A percentile compares a stretch with the other conserved stretches of the same genome.
Conservation (phyloP, 2,113 vertebrate species). For the Motacilla alba region DNA sequence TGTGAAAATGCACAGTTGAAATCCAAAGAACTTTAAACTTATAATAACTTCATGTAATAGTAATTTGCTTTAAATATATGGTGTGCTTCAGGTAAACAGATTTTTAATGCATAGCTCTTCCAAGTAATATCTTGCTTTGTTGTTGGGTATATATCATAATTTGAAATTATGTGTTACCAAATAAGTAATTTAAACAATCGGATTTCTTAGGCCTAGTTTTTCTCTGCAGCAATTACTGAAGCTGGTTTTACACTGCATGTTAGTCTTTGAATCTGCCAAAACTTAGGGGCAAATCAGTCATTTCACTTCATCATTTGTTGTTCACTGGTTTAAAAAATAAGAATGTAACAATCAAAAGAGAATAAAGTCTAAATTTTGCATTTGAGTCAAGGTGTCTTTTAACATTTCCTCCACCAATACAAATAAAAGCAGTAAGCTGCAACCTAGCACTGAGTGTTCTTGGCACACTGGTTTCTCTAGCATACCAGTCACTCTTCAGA, state of each 20-base stretch:
- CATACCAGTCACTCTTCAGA: background rate
- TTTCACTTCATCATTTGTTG: background rate
- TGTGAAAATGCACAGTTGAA: background rate
- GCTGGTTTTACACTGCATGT: background rate
- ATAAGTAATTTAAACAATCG: background rate
- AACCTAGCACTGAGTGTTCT: background rate
- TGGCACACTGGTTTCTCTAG: rapidly evolving
- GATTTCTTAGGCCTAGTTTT: background rate
- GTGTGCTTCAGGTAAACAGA: background rate
- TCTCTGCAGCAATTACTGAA: background rate
- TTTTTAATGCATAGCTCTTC: background rate
- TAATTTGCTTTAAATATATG: background rate
- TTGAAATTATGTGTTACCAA: background rate
- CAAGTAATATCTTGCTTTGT: background rate
- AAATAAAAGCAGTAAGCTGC: background rate
- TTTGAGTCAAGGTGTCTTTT: background rate
- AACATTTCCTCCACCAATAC: background rate
- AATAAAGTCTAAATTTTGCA: background rate
- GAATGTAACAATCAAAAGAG: background rate
- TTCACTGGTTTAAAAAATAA: background rate
- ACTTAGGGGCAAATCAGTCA: background rate
- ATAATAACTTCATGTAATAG: background rate
- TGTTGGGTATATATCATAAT: background rate
- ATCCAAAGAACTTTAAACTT: background rate
- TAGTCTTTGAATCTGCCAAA: background rate